Evolutionary conservation across 2,113 vertebrate species (phyloP).

Genomic region (Rhabdomys dilectus): DNA sequence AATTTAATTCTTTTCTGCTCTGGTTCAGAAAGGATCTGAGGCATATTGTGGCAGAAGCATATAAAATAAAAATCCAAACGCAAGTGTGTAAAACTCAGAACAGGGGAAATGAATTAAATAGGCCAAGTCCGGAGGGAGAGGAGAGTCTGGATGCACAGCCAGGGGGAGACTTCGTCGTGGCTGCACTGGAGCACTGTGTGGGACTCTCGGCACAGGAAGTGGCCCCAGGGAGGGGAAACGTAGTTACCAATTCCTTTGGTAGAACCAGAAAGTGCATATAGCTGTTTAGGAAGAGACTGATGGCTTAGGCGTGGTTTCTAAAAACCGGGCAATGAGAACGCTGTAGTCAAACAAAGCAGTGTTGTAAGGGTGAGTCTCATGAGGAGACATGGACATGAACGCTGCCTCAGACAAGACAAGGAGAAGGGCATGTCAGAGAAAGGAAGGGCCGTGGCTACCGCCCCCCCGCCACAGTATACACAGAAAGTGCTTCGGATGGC

Average conservation of each 20-base stretch:
- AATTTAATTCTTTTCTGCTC: conserved; percentile 44
- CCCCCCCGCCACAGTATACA: not conserved
- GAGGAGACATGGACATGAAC: not conserved
- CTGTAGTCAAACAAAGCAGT: not conserved
- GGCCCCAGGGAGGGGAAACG: not conserved
- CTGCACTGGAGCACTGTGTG: not conserved
- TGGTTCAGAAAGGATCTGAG: conserved; percentile 58
- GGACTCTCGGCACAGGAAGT: not conserved
- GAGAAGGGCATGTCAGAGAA: not conserved
- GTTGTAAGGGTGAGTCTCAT: not conserved
- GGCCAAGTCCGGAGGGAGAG: not conserved
- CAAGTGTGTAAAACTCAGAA: conserved; percentile 27
- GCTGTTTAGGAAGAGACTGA: not conserved
- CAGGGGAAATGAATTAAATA: conserved; percentile 50
- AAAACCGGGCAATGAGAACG: not conserved
- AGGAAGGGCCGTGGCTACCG: no score
- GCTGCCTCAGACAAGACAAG: not conserved
- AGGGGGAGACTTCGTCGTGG: not conserved
- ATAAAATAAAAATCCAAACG: conserved; percentile 39
- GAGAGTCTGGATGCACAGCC: not conserved
- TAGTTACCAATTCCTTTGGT: not conserved
- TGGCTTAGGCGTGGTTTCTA: not conserved
- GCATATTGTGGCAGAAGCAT: conserved; percentile 51
- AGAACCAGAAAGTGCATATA: not conserved
- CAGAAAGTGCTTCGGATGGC: not conserved